Evolutionary conservation across 2,113 vertebrate genomes (phyloP).

Genomic region (Alligator sinensis): DNA sequence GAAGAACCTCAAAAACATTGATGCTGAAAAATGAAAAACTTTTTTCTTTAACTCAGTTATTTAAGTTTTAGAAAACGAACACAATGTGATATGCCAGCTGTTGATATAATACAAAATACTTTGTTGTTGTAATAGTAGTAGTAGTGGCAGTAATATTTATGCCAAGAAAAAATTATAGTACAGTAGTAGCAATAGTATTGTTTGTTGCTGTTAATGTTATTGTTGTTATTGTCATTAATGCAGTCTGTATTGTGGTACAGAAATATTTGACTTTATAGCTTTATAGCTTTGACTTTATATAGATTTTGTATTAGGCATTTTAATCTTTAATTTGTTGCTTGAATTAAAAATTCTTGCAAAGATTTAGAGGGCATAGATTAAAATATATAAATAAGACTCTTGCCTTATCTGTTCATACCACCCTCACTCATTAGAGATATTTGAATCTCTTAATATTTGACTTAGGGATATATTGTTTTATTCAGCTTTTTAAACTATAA

Average conservation of each 20-base stretch:
- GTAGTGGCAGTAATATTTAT: not conserved
- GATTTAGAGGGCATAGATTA: not conserved
- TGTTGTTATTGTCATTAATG: too few species aligned
- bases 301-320: not conserved
- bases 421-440: not conserved
- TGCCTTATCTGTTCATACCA: not conserved
- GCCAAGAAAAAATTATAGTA: too few species aligned
- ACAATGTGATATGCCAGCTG: not conserved
- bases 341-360: not conserved
- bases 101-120: not conserved
- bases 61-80: too few species aligned
- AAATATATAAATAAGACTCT: not conserved
- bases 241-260: not conserved
- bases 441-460: not conserved
- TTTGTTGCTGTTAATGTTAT: too few species aligned
- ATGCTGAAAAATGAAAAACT: not conserved
- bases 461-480: not conserved
- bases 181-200: too few species aligned
- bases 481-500: rapidly evolving
- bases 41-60: rapidly evolving
- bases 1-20: not conserved
- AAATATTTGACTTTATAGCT: not conserved
- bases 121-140: not conserved
- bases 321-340: not conserved
- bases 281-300: not conserved